Evolutionary conservation across 2,113 vertebrate genomes (phyloP).

Genomic region (Platichthys flesus): DNA sequence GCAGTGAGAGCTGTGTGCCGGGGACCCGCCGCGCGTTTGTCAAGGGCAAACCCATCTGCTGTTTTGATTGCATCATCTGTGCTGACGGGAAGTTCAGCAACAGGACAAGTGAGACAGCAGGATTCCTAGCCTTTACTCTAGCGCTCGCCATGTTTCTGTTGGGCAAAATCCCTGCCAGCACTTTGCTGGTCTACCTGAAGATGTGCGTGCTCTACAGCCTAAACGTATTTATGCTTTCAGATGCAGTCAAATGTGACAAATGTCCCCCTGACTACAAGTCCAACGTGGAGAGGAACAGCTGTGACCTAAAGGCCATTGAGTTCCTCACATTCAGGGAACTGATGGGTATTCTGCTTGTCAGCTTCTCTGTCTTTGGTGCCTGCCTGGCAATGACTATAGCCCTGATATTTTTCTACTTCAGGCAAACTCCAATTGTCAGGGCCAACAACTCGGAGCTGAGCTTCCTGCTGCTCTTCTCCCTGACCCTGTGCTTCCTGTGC

Average conservation of each 20-base stretch:
- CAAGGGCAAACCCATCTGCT: conserved; percentile 83
- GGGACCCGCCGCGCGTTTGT: conserved; percentile 78
- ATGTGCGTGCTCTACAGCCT: conserved; percentile 69
- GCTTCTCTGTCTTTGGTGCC: conserved; percentile 79
- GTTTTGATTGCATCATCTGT: conserved; percentile 83
- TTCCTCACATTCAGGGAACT: conserved; percentile 80
- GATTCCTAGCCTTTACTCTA: conserved; percentile 67
- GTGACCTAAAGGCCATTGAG: conserved; percentile 81
- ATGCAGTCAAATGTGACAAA: conserved; percentile 82
- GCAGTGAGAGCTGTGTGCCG: conserved; percentile 81
- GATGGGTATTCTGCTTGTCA: conserved; percentile 79
- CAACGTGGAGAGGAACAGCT: conserved; percentile 76
- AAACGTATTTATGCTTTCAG: conserved; percentile 81
- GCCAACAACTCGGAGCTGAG: conserved; percentile 84
- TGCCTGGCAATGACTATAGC: conserved; percentile 75
- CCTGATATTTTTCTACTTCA: conserved; percentile 80
- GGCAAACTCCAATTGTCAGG: conserved; percentile 80
- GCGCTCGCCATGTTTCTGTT: conserved; percentile 65
- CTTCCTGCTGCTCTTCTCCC: conserved; percentile 81
- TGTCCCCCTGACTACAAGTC: conserved; percentile 83
- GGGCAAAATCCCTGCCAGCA: conserved; percentile 62
- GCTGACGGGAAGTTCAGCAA: conserved; percentile 83
- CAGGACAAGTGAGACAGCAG: conserved; percentile 82
- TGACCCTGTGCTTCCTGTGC: conserved; percentile 82
- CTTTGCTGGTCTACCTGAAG: conserved; percentile 62